phyloP scores from a whole-genome alignment of 2,888 invertebrate species.

The Hypomecis atomaria region DNA sequence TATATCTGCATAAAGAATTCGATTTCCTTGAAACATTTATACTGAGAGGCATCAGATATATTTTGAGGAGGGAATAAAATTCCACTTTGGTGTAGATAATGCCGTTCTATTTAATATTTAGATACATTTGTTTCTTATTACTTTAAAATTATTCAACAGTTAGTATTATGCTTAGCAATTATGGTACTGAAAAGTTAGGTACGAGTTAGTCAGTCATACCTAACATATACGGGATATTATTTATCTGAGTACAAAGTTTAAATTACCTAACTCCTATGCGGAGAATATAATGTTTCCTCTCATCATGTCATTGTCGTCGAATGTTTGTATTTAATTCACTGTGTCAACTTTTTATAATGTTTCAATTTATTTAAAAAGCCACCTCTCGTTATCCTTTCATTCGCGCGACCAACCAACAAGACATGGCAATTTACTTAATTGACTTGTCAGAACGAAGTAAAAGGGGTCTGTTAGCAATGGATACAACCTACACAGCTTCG shows the following conservation, averaged over 20 bases:
- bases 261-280: too few relatives aligned
- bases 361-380: conserved; percentile 26
- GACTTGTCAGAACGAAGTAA: conserved; percentile 48
- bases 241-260: too few relatives aligned
- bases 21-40: conserved; percentile 47
- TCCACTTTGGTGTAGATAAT: neutral
- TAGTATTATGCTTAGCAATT: neutral
- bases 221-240: too few relatives aligned
- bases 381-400: conserved; percentile 35
- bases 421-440: conserved; percentile 49
- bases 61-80: conserved; percentile 33
- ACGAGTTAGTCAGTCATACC: too few relatives aligned
- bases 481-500: conserved; percentile 38
- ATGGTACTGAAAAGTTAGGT: too few relatives aligned
- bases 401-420: conserved; percentile 38
- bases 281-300: neutral
- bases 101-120: neutral
- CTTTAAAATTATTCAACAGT: neutral
- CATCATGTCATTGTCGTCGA: neutral
- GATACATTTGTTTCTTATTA: neutral
- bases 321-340: neutral
- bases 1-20: conserved; percentile 56
- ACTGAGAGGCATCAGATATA: conserved; percentile 43
- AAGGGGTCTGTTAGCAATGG: conserved; percentile 51
- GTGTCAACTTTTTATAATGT: conserved; percentile 4